Evolutionary conservation across 2,888 invertebrate genomes (phyloP).

Genomic region (Drosophila meridionalis): DNA sequence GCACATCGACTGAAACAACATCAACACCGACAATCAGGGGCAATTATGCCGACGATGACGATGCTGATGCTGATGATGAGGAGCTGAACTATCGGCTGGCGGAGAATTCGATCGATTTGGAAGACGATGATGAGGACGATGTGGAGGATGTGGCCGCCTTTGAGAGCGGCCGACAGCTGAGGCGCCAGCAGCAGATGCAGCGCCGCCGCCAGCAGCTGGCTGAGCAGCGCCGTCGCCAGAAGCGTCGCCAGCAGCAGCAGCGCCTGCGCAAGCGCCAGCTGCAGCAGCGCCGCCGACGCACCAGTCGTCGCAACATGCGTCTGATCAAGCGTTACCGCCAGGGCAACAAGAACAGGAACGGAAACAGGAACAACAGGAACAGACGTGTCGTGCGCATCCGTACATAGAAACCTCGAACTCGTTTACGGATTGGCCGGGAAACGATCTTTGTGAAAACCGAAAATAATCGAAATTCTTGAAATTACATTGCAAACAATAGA

Average conservation of each 20-base stretch:
- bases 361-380: conserved; percentile 20
- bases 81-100: conserved; percentile 17
- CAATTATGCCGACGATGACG: background rate
- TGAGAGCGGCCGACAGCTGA: conserved; percentile 40
- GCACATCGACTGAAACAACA: background rate
- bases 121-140: conserved; percentile 29
- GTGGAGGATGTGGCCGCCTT: conserved; percentile 4
- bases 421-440: background rate
- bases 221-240: conserved; percentile 55
- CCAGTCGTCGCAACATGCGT: conserved; percentile 47
- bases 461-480: background rate
- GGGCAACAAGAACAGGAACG: conserved; percentile 28
- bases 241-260: conserved; percentile 48
- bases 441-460: conserved; percentile 2
- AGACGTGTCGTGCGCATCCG: conserved; percentile 46
- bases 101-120: background rate
- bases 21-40: conserved; percentile 12
- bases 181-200: conserved; percentile 41
- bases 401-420: conserved; percentile 3
- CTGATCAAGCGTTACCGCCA: conserved; percentile 54
- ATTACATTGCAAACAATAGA: conserved; percentile 6
- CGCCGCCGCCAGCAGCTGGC: conserved; percentile 48
- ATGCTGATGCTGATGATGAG: conserved; percentile 28
- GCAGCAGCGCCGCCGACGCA: conserved; percentile 50
- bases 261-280: conserved; percentile 52